Percentiles rank a stretch among this genome's conserved stretches.
Conservation (phyloP, 2,797 vertebrate genomes). For the Okamejei kenojei region DNA sequence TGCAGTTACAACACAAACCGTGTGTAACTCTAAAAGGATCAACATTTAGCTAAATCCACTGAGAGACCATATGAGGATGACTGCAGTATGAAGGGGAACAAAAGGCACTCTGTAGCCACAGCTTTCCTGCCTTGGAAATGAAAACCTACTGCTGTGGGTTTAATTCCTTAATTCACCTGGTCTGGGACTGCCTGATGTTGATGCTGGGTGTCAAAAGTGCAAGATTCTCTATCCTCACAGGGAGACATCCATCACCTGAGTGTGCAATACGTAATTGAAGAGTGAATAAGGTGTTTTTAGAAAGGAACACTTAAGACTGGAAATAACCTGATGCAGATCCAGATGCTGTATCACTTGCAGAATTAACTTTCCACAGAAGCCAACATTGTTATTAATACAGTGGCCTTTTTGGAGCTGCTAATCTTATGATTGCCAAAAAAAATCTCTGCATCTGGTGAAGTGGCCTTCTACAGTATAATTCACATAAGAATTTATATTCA, state of each 20-base stretch:
- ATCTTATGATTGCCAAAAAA: neutral
- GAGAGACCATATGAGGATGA: neutral
- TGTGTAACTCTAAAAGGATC: neutral
- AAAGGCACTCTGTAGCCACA: neutral
- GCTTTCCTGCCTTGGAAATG: conserved; percentile 8
- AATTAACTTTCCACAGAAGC: neutral
- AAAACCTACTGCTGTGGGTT: neutral
- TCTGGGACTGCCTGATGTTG: conserved; percentile 9
- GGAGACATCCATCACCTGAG: neutral
- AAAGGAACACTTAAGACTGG: neutral
- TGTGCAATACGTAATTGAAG: neutral
- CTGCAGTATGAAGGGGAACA: neutral
- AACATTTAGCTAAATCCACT: neutral
- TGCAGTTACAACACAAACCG: neutral
- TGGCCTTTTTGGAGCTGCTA: neutral
- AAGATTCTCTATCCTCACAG: neutral
- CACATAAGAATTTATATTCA: neutral
- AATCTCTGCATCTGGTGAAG: neutral
- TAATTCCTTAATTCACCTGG: neutral
- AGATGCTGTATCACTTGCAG: neutral
- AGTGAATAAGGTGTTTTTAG: neutral
- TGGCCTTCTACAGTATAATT: neutral
- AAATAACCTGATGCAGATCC: neutral
- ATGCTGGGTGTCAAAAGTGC: neutral
- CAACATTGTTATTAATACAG: neutral